Evolutionary conservation across 2,113 vertebrate genomes (phyloP), one percentile per base, ranked within the genome.

Genomic region (Plectropomus leopardus): DNA sequence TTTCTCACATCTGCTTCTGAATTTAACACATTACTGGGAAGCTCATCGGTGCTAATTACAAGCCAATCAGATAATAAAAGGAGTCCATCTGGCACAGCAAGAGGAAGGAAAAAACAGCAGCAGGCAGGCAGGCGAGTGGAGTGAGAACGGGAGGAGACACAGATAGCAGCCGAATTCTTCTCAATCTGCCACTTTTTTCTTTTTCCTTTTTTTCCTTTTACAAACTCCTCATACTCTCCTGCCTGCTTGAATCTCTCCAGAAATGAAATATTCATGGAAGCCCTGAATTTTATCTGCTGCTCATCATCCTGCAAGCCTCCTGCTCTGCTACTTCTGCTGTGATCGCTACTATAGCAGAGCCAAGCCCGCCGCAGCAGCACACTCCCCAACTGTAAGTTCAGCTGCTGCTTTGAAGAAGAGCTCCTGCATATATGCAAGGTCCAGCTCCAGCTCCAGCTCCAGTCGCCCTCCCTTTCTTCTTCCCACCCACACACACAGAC

Each of bases 231-330:
- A 42, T 55, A 34, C 76, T 63, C 55, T 80, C 40, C 54, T 50
- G 48, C 76, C 23, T 34, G 55, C 50, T 67, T 51, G 47, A 60
- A 34, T 89, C 84, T 80, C 72, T 70, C 54, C 63, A 78, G 66
- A 61, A 85, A 91, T 91, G 26, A 89, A 91, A 92, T 89, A 93
- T 91, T 90, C 72, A 94, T 87, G 72, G 47, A 11, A 79, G 75
- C 68, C 40, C 69, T 78, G 81, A 72, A 91, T 91, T 90, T 83
- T 78, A 85, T 87, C 78, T 72, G 51, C 47, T 86, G 59, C 71
- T 72, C 82, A 80, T 90, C 81, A 78, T 76, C 55, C 72, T 24
- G 4, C 61, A 17, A 36, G 72, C 66, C 47, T 84, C 70, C 65
- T 68, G 32, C 67, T 76, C 44, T 55, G 64, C 71, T 65, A 19